Percentiles rank a stretch among this genome's conserved stretches.
These are phyloP conservation scores for Acrocephalus arundinaceus DNA, from an alignment of 2,113 vertebrate genomes.

Conservation along the genomic window DNA sequence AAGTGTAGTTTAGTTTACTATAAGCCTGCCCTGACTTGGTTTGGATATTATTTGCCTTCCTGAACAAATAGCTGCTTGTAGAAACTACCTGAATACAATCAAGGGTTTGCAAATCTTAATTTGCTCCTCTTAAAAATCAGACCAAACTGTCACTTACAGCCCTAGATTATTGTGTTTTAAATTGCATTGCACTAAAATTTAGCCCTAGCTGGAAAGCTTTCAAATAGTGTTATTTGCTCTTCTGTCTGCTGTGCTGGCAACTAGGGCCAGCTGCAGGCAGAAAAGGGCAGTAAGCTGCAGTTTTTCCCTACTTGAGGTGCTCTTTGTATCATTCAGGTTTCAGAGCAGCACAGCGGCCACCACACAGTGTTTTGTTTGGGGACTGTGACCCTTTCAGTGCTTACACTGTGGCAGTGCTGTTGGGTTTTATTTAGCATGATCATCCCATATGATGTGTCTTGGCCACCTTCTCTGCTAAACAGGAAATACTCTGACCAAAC, in stretches of 20 bases:
- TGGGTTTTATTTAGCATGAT: neutral
- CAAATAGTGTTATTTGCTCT: neutral
- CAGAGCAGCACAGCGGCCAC: neutral
- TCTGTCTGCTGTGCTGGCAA: neutral
- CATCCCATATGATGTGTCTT: neutral
- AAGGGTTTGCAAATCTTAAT: neutral
- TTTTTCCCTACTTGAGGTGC: neutral
- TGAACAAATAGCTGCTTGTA: neutral
- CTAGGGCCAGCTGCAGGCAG: neutral
- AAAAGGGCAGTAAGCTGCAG: neutral
- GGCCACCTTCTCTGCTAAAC: neutral
- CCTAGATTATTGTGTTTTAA: neutral
- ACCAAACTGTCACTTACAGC: neutral
- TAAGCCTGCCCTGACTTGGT: neutral
- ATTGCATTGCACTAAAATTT: neutral
- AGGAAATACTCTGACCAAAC: neutral
- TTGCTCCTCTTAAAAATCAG: neutral
- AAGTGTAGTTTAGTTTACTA: conserved; percentile 12
- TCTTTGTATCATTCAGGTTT: fast-evolving
- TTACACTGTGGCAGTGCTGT: neutral
- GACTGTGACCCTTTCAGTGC: neutral
- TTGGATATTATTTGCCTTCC: neutral
- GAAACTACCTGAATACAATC: neutral
- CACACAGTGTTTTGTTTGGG: too few relatives aligned
- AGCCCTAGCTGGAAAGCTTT: neutral